Evolutionary conservation across 2,888 invertebrate genomes (phyloP).

Genomic region (Siphlonurus alternatus): DNA sequence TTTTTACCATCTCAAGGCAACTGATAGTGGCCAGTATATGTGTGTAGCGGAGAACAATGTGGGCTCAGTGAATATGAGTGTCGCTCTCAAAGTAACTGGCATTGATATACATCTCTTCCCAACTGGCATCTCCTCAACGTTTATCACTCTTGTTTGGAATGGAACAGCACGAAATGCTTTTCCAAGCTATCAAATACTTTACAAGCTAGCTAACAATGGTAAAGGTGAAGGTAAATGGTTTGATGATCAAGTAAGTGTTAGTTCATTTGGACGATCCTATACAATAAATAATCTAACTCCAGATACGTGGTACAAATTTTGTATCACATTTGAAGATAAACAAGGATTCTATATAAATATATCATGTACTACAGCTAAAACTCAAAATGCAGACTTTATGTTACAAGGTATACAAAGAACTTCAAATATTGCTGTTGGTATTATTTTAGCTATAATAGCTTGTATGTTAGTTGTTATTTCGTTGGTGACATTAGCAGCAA

Average conservation of each 20-base stretch:
- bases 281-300: conserved; percentile 26
- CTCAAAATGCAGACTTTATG: conserved; percentile 18
- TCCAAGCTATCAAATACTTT: conserved; percentile 22
- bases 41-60: conserved; percentile 25
- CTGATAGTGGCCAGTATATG: conserved; percentile 26
- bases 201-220: conserved; percentile 14
- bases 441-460: conserved; percentile 17
- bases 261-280: conserved; percentile 20
- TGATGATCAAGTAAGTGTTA: conserved; percentile 13
- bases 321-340: conserved; percentile 25
- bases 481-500: conserved; percentile 5
- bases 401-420: conserved; percentile 18
- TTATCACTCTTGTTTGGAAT: conserved; percentile 26
- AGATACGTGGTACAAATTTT: conserved; percentile 26
- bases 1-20: conserved; percentile 18
- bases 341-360: conserved; percentile 22
- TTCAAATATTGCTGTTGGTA: conserved; percentile 20
- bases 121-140: conserved; percentile 21
- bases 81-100: conserved; percentile 22
- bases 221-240: conserved; percentile 14
- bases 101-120: conserved; percentile 24
- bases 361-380: conserved; percentile 20
- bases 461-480: conserved; percentile 16
- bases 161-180: conserved; percentile 22
- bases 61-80: conserved; percentile 21